These are phyloP conservation scores for Mungos mungo DNA, from an alignment of 2,113 vertebrate species.

Conservation along the genomic window DNA sequence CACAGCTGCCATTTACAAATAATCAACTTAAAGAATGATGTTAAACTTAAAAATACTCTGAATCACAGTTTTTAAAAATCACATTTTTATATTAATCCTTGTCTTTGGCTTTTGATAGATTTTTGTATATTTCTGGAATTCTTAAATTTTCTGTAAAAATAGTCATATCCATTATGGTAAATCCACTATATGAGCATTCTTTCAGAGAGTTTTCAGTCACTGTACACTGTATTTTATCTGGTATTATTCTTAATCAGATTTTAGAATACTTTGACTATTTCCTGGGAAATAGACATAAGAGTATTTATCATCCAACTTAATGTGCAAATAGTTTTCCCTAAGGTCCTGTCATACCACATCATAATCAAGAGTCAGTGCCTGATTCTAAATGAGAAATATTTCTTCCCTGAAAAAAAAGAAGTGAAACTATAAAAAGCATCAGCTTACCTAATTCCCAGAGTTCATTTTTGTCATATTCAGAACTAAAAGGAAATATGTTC, in stretches of 20 bases:
- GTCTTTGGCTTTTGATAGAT: not conserved
- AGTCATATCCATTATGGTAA: not conserved
- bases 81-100: not conserved
- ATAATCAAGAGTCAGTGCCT: not conserved
- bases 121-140: not conserved
- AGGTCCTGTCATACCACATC: not conserved
- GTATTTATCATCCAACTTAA: not conserved
- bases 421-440: constrained; percentile 26
- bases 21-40: not conserved
- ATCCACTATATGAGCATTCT: not conserved
- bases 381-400: constrained; percentile 7
- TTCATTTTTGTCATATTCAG: constrained; percentile 34
- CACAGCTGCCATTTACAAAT: not conserved
- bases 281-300: not conserved
- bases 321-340: not conserved
- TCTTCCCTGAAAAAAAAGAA: constrained; percentile 1
- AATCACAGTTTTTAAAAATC: not conserved
- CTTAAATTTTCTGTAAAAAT: not conserved
- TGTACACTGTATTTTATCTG: not conserved
- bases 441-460: constrained; percentile 9
- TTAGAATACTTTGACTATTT: constrained; percentile 30
- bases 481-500: constrained; percentile 14
- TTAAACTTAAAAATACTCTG: not conserved
- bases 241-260: not conserved
- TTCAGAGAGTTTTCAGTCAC: not conserved